Evolutionary conservation across 2,797 vertebrate species (phyloP), one percentile per base, ranked within the genome.

Genomic region (Cryptoprocta ferox): DNA sequence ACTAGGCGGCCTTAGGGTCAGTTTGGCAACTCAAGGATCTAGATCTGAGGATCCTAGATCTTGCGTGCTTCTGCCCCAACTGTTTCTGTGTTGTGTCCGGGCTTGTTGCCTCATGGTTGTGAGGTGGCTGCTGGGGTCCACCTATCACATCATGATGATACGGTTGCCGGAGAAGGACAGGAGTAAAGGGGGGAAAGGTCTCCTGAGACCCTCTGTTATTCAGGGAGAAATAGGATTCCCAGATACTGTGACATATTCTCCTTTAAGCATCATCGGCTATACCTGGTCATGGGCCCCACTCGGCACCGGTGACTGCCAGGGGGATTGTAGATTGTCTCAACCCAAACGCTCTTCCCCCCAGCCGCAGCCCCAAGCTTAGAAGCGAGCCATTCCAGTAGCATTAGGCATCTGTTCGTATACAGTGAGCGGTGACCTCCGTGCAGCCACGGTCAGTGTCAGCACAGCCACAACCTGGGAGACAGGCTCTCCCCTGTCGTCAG

Each of bases 391-490:
- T 45, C 11, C 10, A n/a, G 30, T 12, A 89, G 56, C 45, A 16
- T 11, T 5, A 53, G 50, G 50, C 50, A 3, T 53, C 50, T 4
- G 1, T 53, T 16, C 4, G 50, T 16, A 12, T 53, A 53, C 12
- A 7, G 7, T 21, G 71, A 85, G 30, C 48, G 2, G 18, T 4
- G 3, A 12, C 70, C 35, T 71, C 19, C 6, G 19, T n/a, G 30
- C 3, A 19, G 48, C 35, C 26, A 1, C 21, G 4, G 6, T n/a
- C 45, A 19, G 9, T 2, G 0, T 30, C 35, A 30, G 61, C 0
- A 2, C 15, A 12, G 71, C 61, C 19, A 19, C 30, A 16, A 5
- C 21, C 37, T 5, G 0, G 11, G 24, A 18, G 37, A n/a, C 35
- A 32, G 1, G 59, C 45, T 53, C 19, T 18, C 9, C 26, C 42